Percentiles rank a stretch among this genome's conserved stretches.
Conservation (phyloP, 1,140 invertebrate genomes). For the Lordiphosa stackelbergi region DNA sequence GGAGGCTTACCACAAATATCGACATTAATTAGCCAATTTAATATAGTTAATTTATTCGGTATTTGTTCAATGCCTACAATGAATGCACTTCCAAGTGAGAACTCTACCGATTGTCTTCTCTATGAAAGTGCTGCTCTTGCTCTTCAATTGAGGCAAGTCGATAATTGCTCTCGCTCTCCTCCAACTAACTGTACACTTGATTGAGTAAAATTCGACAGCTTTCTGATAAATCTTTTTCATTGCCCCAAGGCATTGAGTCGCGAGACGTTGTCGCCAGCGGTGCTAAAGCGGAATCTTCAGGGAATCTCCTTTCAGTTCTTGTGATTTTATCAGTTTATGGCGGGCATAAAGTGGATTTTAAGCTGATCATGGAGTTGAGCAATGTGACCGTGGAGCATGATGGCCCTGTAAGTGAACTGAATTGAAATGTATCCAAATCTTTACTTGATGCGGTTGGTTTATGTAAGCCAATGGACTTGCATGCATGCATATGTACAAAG, state of each 20-base stretch:
- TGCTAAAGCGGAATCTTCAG: conserved; percentile 12
- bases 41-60: too few relatives aligned
- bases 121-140: conserved; percentile 13
- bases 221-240: conserved; percentile 27
- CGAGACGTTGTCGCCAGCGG: conserved; percentile 28
- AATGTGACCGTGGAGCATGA: conserved; percentile 43
- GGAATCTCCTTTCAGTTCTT: background rate
- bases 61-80: too few relatives aligned
- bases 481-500: background rate
- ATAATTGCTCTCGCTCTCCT: conserved; percentile 7
- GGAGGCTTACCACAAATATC: too few relatives aligned
- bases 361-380: conserved; percentile 47
- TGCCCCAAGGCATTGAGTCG: conserved; percentile 24
- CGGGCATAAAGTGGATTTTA: conserved; percentile 17
- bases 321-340: conserved; percentile 28
- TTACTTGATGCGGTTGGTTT: conserved; percentile 21
- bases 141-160: conserved; percentile 19
- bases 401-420: conserved; percentile 14
- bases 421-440: background rate
- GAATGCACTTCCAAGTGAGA: too few relatives aligned
- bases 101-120: conserved; percentile 4
- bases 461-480: conserved; percentile 36
- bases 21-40: too few relatives aligned
- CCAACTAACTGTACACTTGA: conserved; percentile 29
- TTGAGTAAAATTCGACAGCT: conserved; percentile 51